Percentiles rank a stretch among this genome's conserved stretches.
phyloP scores from a whole-genome alignment of 2,113 vertebrate species.

The Scatophagus argus region DNA sequence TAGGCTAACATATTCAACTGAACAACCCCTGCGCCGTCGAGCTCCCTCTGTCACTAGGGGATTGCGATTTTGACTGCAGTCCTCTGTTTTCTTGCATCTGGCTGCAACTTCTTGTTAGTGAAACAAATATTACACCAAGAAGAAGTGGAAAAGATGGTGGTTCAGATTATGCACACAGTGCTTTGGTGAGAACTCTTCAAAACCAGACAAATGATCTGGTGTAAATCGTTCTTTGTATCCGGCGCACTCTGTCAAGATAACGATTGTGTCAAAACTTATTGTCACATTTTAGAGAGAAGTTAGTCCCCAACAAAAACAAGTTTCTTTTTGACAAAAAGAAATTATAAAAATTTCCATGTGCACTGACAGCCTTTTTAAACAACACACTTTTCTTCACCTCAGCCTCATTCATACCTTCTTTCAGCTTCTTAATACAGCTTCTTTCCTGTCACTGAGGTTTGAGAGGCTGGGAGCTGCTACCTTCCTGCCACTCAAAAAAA shows the following conservation, averaged over 20 bases:
- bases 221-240: slow-evolving; percentile 11
- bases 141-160: neutral
- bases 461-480: slow-evolving; percentile 50
- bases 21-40: too few relatives aligned
- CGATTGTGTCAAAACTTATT: slow-evolving; percentile 13
- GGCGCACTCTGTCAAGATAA: slow-evolving; percentile 7
- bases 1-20: too few relatives aligned
- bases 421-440: too few relatives aligned
- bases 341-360: neutral
- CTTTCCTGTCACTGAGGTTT: slow-evolving; percentile 16
- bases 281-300: neutral
- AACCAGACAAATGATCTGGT: neutral
- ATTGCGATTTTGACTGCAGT: too few relatives aligned
- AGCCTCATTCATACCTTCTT: slow-evolving; percentile 7
- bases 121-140: neutral
- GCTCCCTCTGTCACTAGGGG: too few relatives aligned
- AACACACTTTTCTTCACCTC: neutral
- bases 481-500: slow-evolving; percentile 50
- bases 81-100: too few relatives aligned
- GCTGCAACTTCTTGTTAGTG: too few relatives aligned
- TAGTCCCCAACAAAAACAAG: slow-evolving; percentile 15
- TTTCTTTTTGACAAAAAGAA: neutral
- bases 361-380: slow-evolving; percentile 1
- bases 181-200: neutral
- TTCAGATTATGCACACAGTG: neutral